These are phyloP conservation scores for Sebastes minor DNA, from an alignment of 2,797 vertebrate species.

Conservation along the genomic window DNA sequence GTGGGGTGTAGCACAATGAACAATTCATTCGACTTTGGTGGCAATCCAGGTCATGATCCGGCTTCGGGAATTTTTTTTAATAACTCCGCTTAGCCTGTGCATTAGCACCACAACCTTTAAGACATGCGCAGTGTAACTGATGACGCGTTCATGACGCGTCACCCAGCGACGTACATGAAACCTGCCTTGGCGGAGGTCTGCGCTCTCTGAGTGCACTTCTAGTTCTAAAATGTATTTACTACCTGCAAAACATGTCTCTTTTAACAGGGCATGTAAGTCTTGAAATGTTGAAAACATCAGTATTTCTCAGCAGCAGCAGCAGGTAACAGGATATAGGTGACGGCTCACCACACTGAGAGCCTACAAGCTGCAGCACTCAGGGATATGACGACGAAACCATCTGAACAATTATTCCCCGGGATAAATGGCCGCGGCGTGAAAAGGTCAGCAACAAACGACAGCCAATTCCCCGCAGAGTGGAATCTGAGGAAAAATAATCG, in stretches of 20 bases:
- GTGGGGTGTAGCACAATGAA: too few species aligned
- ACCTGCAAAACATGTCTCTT: neutral
- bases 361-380: conserved; percentile 68
- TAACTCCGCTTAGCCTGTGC: too few species aligned
- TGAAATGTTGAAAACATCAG: neutral
- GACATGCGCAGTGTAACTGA: too few species aligned
- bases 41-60: too few species aligned
- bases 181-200: too few species aligned
- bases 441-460: conserved; percentile 72
- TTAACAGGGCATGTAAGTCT: neutral
- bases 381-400: conserved; percentile 76
- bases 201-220: too few species aligned
- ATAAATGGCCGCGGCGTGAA: conserved; percentile 72
- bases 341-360: conserved; percentile 36
- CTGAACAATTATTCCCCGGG: conserved; percentile 70
- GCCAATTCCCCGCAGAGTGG: conserved; percentile 74
- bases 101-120: fast-evolving
- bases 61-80: too few species aligned
- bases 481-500: conserved; percentile 76
- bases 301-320: conserved; percentile 14
- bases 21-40: too few species aligned
- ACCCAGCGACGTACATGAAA: too few species aligned
- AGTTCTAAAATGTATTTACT: neutral
- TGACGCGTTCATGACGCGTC: too few species aligned
- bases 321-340: conserved; percentile 74